Conservation (phyloP, 1,140 invertebrate species). For the Asbolus verrucosus region DNA sequence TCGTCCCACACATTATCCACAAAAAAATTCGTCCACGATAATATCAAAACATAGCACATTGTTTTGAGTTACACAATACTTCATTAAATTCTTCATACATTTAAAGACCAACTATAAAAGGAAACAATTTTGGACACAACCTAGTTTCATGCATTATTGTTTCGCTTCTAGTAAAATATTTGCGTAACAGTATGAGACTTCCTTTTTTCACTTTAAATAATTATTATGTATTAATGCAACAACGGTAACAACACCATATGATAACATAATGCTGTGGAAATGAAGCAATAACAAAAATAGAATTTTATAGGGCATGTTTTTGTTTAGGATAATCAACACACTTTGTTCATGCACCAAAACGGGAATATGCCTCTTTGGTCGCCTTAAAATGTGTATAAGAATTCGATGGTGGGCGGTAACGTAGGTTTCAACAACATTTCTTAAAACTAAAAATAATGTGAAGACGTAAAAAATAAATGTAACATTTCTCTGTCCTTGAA, state of each 20-base stretch:
- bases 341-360: slow-evolving; percentile 5
- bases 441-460: slow-evolving; percentile 33
- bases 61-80: slow-evolving; percentile 20
- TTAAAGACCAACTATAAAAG: slow-evolving; percentile 26
- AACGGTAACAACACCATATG: neutral
- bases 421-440: slow-evolving; percentile 29
- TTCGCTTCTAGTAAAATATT: neutral
- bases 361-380: slow-evolving; percentile 25
- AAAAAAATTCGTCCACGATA: slow-evolving; percentile 10
- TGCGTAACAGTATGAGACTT: slow-evolving; percentile 13
- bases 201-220: neutral
- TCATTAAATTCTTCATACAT: slow-evolving; percentile 28
- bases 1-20: slow-evolving; percentile 13
- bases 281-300: neutral
- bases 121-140: slow-evolving; percentile 30
- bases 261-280: neutral
- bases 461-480: slow-evolving; percentile 32
- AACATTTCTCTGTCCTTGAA: neutral
- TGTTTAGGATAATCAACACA: neutral
- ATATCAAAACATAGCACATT: slow-evolving; percentile 11
- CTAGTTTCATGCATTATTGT: slow-evolving; percentile 26
- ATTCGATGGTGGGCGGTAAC: slow-evolving; percentile 10
- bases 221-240: neutral
- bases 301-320: neutral
- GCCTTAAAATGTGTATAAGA: slow-evolving; percentile 27